Percentiles rank a stretch among this genome's conserved stretches.
phyloP scores from a whole-genome alignment of 2,797 vertebrate species.

The Poeciliopsis presidionis region DNA sequence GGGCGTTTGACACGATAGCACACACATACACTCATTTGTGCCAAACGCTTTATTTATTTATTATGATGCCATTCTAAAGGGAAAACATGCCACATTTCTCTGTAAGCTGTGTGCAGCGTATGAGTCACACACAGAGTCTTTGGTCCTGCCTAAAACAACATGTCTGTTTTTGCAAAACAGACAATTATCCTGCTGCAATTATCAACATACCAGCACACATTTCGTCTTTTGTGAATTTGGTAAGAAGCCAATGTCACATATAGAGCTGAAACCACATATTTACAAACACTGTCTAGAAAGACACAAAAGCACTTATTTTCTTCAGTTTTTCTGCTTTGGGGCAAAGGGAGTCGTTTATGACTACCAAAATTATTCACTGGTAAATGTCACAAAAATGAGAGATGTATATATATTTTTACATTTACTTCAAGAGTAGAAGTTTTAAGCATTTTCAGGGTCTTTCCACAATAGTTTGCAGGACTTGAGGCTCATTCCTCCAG shows the following conservation, averaged over 20 bases:
- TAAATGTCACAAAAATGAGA: neutral
- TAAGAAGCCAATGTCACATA: neutral
- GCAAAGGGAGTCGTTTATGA: neutral
- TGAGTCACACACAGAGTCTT: neutral
- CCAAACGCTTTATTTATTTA: slow-evolving; percentile 1
- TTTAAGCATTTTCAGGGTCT: neutral
- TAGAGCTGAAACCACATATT: neutral
- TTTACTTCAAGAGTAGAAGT: neutral
- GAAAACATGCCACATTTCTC: neutral
- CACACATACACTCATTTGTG: slow-evolving; percentile 6
- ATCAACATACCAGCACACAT: neutral
- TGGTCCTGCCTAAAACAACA: neutral
- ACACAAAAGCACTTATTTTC: neutral
- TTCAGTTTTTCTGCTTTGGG: neutral
- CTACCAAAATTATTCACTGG: neutral
- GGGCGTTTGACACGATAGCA: slow-evolving; percentile 44
- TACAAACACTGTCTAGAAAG: neutral
- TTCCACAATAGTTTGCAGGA: neutral
- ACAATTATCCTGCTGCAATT: neutral
- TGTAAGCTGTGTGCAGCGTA: neutral
- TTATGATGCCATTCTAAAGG: slow-evolving; percentile 21
- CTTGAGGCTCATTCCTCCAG: neutral
- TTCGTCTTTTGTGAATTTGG: neutral
- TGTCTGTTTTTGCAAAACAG: neutral
- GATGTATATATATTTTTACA: neutral